These are phyloP conservation scores for Diabrotica undecimpunctata DNA, from an alignment of 1,140 invertebrate genomes.

Conservation along the genomic window DNA sequence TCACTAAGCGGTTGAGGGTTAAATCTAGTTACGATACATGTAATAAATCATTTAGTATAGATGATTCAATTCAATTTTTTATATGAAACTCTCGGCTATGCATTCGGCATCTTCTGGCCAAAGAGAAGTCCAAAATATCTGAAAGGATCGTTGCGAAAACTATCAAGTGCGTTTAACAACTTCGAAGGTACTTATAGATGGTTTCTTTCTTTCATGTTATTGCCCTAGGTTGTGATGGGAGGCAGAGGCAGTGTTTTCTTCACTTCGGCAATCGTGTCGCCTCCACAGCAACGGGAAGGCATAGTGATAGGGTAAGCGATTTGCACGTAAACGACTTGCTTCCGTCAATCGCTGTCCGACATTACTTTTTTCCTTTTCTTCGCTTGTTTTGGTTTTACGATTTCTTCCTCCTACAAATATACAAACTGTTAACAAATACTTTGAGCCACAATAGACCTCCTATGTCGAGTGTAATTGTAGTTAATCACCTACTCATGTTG, in stretches of 20 bases:
- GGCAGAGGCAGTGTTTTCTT: conserved; percentile 18
- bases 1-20: too few relatives aligned
- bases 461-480: too few relatives aligned
- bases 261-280: neutral
- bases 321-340: conserved; percentile 27
- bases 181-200: conserved; percentile 24
- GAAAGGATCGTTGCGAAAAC: too few relatives aligned
- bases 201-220: conserved; percentile 25
- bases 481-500: too few relatives aligned
- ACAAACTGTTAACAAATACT: neutral
- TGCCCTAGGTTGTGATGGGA: conserved; percentile 15
- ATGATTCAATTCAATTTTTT: too few relatives aligned
- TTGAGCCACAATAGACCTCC: too few relatives aligned
- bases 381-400: conserved; percentile 77
- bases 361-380: conserved; percentile 85
- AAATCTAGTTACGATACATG: too few relatives aligned
- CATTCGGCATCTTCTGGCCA: too few relatives aligned
- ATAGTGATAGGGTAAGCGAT: conserved; percentile 11
- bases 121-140: too few relatives aligned
- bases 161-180: conserved; percentile 2
- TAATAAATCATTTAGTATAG: too few relatives aligned
- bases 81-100: too few relatives aligned
- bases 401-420: conserved; percentile 70
- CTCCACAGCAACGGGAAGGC: neutral
- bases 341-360: conserved; percentile 79